Evolutionary conservation across 2,113 vertebrate species (phyloP), one percentile per base, ranked within the genome.

Genomic region (Macquaria ambigua): DNA sequence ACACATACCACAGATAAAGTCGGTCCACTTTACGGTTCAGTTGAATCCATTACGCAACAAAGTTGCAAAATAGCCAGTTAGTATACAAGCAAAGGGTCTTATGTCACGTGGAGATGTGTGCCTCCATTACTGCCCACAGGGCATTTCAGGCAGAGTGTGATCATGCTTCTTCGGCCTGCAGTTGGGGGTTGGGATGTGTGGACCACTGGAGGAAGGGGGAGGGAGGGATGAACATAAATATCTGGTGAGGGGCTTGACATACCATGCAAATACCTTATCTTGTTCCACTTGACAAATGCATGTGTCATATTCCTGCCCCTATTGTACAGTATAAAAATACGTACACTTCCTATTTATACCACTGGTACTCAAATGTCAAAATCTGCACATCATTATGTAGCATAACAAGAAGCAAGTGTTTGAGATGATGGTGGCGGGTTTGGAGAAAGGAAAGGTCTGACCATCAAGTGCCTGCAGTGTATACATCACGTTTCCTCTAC

Each of bases 41-140:
- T 80, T 53, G 83, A 86, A 70, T 86, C 79, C 53, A 68, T 93
- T 94, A 93, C 61, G 84, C 85, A 95, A 91, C 92, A 88, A 75
- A 73, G 61, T 81, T 34, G 55, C 84, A 74, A 64, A 64, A 82
- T 83, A 79, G 79, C 67, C 62, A 68, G 77, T 81, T 74, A 77
- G 66, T 85, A 83, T 83, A 84, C 83, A 89, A 87, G 77, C 50
- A 56, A 72, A 73, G 68, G 71, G 78, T 86, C 79, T 90, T 71
- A 20, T 69, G 76, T 93, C 92, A 92, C 81, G 80, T 75, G 83
- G 78, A 73, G 77, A 79, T 74, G 76, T 85, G 79, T 75, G 91
- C 91, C 77, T 88, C 87, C 87, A 77, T 90, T 87, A 83, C 84
- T 76, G 87, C 16, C 82, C 85, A 37, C 63, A 23, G 81, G 90